A percentile compares a stretch with the other conserved stretches of the same genome.
Evolutionary conservation across 2,888 invertebrate genomes (phyloP).

Genomic region (Zeuzera pyrina): DNA sequence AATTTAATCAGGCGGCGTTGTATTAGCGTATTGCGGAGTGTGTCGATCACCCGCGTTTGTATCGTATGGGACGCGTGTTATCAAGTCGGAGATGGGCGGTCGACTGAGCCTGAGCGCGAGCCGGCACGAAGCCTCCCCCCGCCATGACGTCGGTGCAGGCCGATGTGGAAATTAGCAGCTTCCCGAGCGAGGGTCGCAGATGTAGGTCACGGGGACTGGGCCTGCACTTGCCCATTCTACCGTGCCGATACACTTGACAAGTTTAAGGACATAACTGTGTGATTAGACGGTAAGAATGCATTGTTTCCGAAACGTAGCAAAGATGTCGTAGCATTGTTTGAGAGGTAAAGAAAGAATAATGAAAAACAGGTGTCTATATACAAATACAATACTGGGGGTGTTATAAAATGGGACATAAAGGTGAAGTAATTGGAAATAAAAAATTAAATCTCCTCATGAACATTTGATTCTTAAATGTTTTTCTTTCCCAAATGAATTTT

Average conservation of each 20-base stretch:
- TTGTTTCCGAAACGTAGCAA: slow-evolving; percentile 4
- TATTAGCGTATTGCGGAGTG: slow-evolving; percentile 27
- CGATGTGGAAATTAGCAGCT: slow-evolving; percentile 71
- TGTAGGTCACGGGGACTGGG: slow-evolving; percentile 71
- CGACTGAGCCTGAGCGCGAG: slow-evolving; percentile 52
- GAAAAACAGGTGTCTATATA: too few relatives aligned
- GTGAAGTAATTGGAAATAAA: too few relatives aligned
- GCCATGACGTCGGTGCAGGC: slow-evolving; percentile 52
- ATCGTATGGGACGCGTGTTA: slow-evolving; percentile 45
- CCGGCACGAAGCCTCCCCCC: slow-evolving; percentile 39
- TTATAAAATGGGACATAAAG: too few relatives aligned
- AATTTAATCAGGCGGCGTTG: slow-evolving; percentile 42
- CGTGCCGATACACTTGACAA: slow-evolving; percentile 63
- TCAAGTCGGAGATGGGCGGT: slow-evolving; percentile 50
- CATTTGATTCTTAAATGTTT: too few relatives aligned
- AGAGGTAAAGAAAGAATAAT: too few relatives aligned
- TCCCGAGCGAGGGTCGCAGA: slow-evolving; percentile 70
- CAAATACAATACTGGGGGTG: too few relatives aligned
- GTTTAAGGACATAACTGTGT: slow-evolving; percentile 65
- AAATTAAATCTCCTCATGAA: too few relatives aligned
- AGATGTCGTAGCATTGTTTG: too few relatives aligned
- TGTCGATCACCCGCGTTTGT: slow-evolving; percentile 36
- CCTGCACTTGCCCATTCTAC: slow-evolving; percentile 65
- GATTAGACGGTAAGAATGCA: slow-evolving; percentile 37
- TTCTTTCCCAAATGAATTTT: too few relatives aligned